phyloP scores from a whole-genome alignment of 2,797 vertebrate genomes.

The Tinamus major region DNA sequence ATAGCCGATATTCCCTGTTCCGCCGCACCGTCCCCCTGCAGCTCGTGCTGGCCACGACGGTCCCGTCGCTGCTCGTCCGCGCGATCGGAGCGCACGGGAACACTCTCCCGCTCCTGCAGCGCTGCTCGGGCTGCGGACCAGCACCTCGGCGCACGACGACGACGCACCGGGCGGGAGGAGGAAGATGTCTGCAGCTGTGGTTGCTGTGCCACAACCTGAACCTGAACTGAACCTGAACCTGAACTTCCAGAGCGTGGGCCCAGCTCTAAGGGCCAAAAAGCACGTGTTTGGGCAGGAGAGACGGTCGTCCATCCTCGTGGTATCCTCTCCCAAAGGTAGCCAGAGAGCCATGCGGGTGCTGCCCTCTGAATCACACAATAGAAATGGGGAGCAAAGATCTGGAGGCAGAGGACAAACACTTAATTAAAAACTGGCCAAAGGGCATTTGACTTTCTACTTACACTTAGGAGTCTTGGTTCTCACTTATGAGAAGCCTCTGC shows the following conservation, averaged over 20 bases:
- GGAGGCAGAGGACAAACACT: neutral
- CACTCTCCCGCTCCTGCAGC: neutral
- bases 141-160: rapidly evolving
- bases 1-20: constrained; percentile 64
- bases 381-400: neutral
- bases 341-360: too few species aligned
- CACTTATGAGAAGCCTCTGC: neutral
- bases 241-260: neutral
- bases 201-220: neutral
- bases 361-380: neutral
- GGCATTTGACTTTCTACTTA: neutral
- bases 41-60: neutral
- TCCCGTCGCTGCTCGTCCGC: neutral
- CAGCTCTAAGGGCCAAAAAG: neutral
- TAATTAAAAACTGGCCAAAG: neutral
- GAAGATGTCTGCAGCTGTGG: neutral
- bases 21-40: neutral
- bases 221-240: too few species aligned
- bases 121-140: neutral
- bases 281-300: too few species aligned
- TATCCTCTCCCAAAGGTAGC: neutral
- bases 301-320: neutral
- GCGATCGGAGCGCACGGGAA: neutral
- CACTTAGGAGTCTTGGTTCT: neutral
- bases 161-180: neutral